Evolutionary conservation across 2,888 invertebrate species (phyloP).

Genomic region (Encarsia formosa): DNA sequence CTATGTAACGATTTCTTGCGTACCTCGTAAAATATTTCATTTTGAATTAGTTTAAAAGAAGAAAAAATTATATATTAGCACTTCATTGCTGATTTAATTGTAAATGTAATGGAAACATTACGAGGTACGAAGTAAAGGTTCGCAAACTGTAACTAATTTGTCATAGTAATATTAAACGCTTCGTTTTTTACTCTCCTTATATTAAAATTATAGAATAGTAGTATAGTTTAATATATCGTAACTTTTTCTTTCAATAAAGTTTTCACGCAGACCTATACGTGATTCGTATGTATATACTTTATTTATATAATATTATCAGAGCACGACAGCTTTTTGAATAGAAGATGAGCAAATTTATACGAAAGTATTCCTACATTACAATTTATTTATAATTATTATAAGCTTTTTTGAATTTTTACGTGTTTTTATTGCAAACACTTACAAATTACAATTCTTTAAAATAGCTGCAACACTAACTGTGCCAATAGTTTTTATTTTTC

Average conservation of each 20-base stretch:
- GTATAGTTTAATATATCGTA: conserved; percentile 21
- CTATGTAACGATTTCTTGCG: conserved; percentile 2
- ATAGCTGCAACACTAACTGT: conserved; percentile 6
- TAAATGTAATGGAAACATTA: conserved; percentile 1
- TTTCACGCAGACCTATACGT: conserved; percentile 19
- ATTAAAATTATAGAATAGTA: conserved; percentile 26
- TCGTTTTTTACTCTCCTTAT: conserved; percentile 16
- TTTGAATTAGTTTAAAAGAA: too few species aligned
- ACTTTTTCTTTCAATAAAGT: conserved; percentile 16
- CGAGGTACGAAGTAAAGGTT: conserved; percentile 8
- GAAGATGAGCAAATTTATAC: conserved; percentile 17
- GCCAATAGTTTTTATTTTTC: neutral
- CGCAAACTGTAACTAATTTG: conserved; percentile 18
- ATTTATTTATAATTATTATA: conserved; percentile 6
- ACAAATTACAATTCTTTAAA: neutral
- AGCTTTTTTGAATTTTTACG: conserved; percentile 8
- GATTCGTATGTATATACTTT: conserved; percentile 20
- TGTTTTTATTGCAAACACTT: conserved; percentile 7
- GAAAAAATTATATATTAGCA: too few species aligned
- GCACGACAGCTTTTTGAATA: conserved; percentile 12
- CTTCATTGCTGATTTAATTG: too few species aligned
- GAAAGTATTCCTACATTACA: conserved; percentile 13
- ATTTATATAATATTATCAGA: conserved; percentile 15
- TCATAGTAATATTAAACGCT: conserved; percentile 12
- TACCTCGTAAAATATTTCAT: neutral